These are phyloP conservation scores for Bradysia coprophila DNA, from an alignment of 1,140 invertebrate species.

Conservation along the genomic window DNA sequence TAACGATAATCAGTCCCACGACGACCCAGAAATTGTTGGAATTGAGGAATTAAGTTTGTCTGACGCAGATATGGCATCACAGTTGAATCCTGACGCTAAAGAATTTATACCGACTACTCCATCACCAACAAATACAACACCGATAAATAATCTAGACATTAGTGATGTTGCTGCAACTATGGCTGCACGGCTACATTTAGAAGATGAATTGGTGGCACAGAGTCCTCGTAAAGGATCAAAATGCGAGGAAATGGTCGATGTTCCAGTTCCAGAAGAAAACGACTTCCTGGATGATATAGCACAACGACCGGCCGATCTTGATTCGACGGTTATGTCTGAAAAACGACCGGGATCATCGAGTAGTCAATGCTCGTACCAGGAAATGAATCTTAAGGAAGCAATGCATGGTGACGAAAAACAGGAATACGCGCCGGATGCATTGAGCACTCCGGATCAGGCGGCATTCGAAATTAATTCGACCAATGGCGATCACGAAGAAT, in stretches of 20 bases:
- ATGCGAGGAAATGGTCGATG: background rate
- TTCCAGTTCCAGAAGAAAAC: slow-evolving; percentile 1
- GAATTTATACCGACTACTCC: slow-evolving; percentile 4
- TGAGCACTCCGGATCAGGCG: background rate
- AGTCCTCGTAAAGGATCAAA: slow-evolving; percentile 1
- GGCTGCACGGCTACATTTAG: background rate
- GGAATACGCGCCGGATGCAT: background rate
- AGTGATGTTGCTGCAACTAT: background rate
- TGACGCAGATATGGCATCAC: slow-evolving; percentile 1
- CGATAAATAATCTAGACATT: background rate
- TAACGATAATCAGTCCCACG: too few relatives aligned
- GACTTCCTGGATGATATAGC: slow-evolving; percentile 2
- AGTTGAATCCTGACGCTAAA: slow-evolving; percentile 3
- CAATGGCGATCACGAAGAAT: background rate
- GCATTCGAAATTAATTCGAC: background rate
- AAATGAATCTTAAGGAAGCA: slow-evolving; percentile 5
- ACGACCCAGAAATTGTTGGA: too few relatives aligned
- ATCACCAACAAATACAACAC: background rate
- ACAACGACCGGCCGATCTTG: background rate
- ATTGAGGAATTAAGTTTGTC: too few relatives aligned
- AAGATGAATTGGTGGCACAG: slow-evolving; percentile 1
- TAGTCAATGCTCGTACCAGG: slow-evolving; percentile 1
- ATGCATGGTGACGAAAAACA: slow-evolving; percentile 5
- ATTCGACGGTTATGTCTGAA: background rate
- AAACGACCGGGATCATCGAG: background rate